A percentile compares a stretch with the other conserved stretches of the same genome.
Evolutionary conservation across 2,113 vertebrate species (phyloP).

Genomic region (Gymnorhina tibicen): DNA sequence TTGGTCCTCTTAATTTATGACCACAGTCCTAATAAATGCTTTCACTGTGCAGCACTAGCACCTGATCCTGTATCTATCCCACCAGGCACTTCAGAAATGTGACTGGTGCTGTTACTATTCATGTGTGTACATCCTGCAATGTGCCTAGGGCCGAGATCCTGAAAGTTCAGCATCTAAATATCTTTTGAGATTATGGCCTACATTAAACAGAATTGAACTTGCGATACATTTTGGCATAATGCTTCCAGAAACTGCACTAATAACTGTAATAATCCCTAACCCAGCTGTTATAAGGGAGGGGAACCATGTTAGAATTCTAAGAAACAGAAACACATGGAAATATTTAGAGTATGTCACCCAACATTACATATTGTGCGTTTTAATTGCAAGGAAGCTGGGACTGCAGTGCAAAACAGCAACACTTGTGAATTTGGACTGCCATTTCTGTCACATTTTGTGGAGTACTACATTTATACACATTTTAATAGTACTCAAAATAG

Average conservation of each 20-base stretch:
- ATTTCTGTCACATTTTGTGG: constrained; percentile 24
- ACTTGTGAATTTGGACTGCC: constrained; percentile 2
- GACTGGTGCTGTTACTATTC: not conserved
- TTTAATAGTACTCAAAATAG: constrained; percentile 20
- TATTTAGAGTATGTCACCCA: not conserved
- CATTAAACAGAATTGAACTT: not conserved
- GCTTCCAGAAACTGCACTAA: not conserved
- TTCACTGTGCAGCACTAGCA: not conserved
- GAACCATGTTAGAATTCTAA: not conserved
- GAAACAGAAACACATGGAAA: not conserved
- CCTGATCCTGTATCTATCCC: not conserved
- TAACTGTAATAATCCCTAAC: not conserved
- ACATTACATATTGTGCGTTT: constrained; percentile 3
- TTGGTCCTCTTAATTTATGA: not conserved
- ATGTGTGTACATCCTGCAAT: not conserved
- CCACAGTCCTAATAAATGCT: not conserved
- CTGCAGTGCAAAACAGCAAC: constrained; percentile 9
- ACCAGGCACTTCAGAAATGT: not conserved
- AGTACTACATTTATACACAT: not conserved
- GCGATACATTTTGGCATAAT: not conserved
- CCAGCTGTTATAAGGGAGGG: not conserved
- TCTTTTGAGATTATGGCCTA: not conserved
- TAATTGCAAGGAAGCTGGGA: not conserved
- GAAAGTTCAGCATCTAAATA: not conserved
- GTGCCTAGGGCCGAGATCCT: not conserved